These are phyloP conservation scores for Athene cunicularia DNA, from an alignment of 2,113 vertebrate genomes.

Conservation along the genomic window DNA sequence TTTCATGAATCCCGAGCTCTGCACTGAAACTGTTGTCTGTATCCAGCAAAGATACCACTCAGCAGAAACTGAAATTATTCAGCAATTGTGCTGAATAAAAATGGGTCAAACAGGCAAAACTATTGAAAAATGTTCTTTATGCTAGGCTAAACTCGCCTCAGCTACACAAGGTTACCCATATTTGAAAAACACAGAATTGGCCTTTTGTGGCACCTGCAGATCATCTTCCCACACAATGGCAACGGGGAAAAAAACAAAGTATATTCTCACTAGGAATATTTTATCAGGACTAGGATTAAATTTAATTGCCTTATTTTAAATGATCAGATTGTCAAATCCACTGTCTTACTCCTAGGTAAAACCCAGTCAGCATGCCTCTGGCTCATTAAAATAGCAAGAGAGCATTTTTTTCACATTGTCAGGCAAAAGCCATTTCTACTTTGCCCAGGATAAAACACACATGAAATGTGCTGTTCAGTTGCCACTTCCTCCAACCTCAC, in stretches of 20 bases:
- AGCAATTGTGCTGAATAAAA: conserved; percentile 1
- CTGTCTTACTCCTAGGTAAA: not conserved
- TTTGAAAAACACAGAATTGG: not conserved
- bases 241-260: not conserved
- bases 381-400: not conserved
- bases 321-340: not conserved
- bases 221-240: not conserved
- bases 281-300: conserved; percentile 1
- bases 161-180: not conserved
- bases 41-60: not conserved
- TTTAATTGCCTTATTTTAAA: not conserved
- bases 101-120: not conserved
- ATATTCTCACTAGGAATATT: not conserved
- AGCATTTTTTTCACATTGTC: not conserved
- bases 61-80: not conserved
- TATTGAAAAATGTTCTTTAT: not conserved
- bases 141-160: not conserved
- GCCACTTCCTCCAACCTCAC: not conserved
- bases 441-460: not conserved
- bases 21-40: not conserved
- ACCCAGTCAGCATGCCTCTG: not conserved
- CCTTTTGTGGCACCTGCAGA: not conserved
- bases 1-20: not conserved
- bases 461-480: not conserved
- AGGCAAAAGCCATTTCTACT: not conserved